Evolutionary conservation across 2,113 vertebrate genomes (phyloP), one percentile per base, ranked within the genome.

Genomic region (Choloepus hoffmanni): DNA sequence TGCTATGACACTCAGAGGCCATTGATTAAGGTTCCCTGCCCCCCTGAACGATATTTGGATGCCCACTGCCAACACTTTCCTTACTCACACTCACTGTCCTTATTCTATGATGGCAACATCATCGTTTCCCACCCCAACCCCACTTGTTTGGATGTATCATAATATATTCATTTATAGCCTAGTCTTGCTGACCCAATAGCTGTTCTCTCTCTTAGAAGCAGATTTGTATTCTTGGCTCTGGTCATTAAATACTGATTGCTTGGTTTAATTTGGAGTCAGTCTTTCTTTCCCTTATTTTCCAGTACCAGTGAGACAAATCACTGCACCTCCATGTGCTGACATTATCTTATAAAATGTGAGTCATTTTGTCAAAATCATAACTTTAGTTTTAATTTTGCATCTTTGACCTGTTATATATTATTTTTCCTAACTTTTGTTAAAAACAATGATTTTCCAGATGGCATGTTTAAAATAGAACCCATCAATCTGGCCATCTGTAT

Each of bases 281-380:
- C 60, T 87, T 76, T 67, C 87, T 60, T 87, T 74, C 53, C 10
- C 48, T 81, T 67, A n/a, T 23, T 77, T 87, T 81, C 83, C 55
- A 58, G 30, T 81, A 92, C 30, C 63, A 81, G 48, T 40, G 53
- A 26, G 40, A 94, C 26, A 77, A 77, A 89, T 82, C 9, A 40
- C 11, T 83, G 19, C 33, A 36, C 70, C 6, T 76, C 16, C 13
- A 65, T 60, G 19, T 92, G 67, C 19, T 82, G 40, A 90, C 12
- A 81, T 12, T n/a, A 8, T 24, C 62, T 92, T 88, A 68, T 83
- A 72, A 96, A 81, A 90, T 4, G 5, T 26, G 15, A 26, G 11
- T 45, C 60, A 62, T 50, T 95, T 85, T 94, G 43, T 96, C 63
- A 88, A 93, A 96, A 86, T 58, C 55, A 19, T 95, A 58, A 74